phyloP scores from a whole-genome alignment of 2,888 invertebrate species.

The Camponotus fellah region DNA sequence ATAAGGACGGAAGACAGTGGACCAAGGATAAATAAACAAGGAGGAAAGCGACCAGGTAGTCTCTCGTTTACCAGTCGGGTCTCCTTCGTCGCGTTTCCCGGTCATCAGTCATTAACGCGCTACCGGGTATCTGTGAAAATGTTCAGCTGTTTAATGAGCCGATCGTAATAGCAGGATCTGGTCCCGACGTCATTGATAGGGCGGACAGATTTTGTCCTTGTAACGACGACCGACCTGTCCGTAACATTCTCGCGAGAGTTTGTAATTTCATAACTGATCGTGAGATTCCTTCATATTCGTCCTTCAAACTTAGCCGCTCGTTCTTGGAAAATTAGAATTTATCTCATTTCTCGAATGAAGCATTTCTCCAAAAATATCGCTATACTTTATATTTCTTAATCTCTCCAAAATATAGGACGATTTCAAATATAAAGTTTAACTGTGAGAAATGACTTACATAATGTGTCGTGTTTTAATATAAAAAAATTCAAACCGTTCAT shows the following conservation, averaged over 20 bases:
- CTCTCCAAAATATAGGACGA: neutral
- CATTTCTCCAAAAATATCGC: conserved; percentile 2
- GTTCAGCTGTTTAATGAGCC: conserved; percentile 78
- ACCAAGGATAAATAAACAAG: conserved; percentile 62
- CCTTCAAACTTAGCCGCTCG: neutral
- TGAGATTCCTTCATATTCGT: conserved; percentile 53
- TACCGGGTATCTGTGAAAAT: conserved; percentile 80
- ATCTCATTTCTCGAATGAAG: neutral
- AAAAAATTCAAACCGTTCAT: neutral
- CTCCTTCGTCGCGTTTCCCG: conserved; percentile 59
- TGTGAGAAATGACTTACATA: neutral
- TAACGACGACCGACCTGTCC: conserved; percentile 40
- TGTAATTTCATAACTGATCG: conserved; percentile 63
- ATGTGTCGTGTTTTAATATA: neutral
- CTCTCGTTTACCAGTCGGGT: conserved; percentile 61
- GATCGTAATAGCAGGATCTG: conserved; percentile 72
- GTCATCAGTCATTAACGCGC: conserved; percentile 81
- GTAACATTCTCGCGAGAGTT: conserved; percentile 38
- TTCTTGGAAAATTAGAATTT: conserved; percentile 20
- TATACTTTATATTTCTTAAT: conserved; percentile 23
- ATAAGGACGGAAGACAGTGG: conserved; percentile 61
- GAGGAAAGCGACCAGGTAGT: conserved; percentile 72
- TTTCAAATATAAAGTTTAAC: conserved; percentile 7
- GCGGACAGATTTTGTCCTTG: conserved; percentile 40
- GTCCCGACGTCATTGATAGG: conserved; percentile 20